Evolutionary conservation across 2,797 vertebrate species (phyloP), one percentile per base, ranked within the genome.

Genomic region (Salmo trutta): DNA sequence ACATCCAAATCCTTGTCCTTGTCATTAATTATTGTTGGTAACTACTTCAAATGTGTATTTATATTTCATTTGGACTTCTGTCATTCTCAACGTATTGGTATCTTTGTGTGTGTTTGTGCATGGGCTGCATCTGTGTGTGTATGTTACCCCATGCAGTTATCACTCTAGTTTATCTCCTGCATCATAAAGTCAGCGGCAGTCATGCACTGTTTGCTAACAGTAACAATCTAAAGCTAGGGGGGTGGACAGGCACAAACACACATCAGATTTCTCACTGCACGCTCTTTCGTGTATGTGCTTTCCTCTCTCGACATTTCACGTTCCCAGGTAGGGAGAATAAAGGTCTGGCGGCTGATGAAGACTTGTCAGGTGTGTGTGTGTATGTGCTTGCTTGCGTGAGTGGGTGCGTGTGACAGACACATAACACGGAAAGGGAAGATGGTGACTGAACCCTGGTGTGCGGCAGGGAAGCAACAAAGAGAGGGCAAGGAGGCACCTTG

Each of bases 1-100:
- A 75, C 82, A 36, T 82, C 86, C 84, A 88, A 85, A 77, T 82
- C 81, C 74, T 65, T 5, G 33, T 75, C 87, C 75, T 73, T 89
- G 88, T 21, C 16, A 12, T 17, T 14, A 53, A 53, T 16, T 53
- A 17, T 17, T 15, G 4, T 54, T 54, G 53, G 17, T 5, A 54
- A 54, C 17, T 15, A 54, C 53, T 54, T 54, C 15, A 54, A 54
- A 15, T 54, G 17, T 54, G 16, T 54, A 54, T 19, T 54, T 54
- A 1, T 54, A 54, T 19, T 54, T 54, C 15, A 54, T 19, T 19
- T 54, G 53, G 54, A 56, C 3, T 31, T 19, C 3, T 15, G 16
- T 54, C 17, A 5, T 15, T 17, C 53, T 54, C 53, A 54, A 54
- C 53, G 17, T 56, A 19, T 56, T 56, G 19, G 54, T 56, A 16